Evolutionary conservation across 1,140 invertebrate species (phyloP).

Genomic region (Apis mellifera): Amel_HAv3.1 CM009932.2:15532001-15532500

Average conservation of each 20-base stretch:
- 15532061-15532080: conserved; percentile 23
- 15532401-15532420: background rate
- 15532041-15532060: background rate
- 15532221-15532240: conserved; percentile 32
- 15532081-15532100: conserved; percentile 36
- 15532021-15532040: background rate
- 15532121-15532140: conserved; percentile 52
- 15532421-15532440: background rate
- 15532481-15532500: background rate
- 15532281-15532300: conserved; percentile 68
- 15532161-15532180: conserved; percentile 28
- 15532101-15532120: conserved; percentile 7
- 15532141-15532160: conserved; percentile 32
- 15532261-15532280: conserved; percentile 49
- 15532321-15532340: conserved; percentile 57
- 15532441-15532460: background rate
- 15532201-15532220: conserved; percentile 44
- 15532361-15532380: conserved; percentile 45
- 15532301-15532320: conserved; percentile 54
- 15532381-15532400: background rate
- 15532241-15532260: conserved; percentile 39
- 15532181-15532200: conserved; percentile 51
- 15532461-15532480: conserved; percentile 5
- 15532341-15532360: conserved; percentile 51
- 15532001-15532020: conserved; percentile 7